Base-by-base conservation (phyloP, 92 coral and sea anemone genomes). In the Zoanthus solanderi region DNA sequence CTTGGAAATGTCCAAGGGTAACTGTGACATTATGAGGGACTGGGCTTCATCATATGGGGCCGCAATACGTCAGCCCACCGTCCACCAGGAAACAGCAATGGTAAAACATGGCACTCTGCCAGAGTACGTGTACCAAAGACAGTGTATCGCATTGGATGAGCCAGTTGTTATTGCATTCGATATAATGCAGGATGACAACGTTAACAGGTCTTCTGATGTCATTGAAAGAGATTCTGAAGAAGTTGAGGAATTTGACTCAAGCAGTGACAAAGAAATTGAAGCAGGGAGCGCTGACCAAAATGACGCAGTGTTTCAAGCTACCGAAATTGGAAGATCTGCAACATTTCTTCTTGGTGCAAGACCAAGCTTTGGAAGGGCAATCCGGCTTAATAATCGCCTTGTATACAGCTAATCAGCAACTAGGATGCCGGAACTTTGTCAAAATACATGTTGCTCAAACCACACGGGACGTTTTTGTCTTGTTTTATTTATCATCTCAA, bases 31-130 rank as follows among this genome's bases (percentile, higher is more conserved):
- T 46, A 28, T 91, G 13, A 32, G 86, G 57, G 37, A 72, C 68
- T 91, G 91, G 91, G 91, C 91, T 28, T 83, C 88, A 30, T 60
- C 91, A 0, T 87, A 87, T 66, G 89, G 91, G 53, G 93, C 93
- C 52, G 93, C 93, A 50, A 91, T 83, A 4, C 79, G 91, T 16
- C 91, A 65, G 47, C 31, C 86, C 9, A 75, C 91, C 32, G 91
- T 87, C 31, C 84, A 90, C 84, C 91, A 37, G 1, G 2, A 37
- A 37, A 37, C 42, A 37, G 4, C 42, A 37, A 37, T 37, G 42
- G 42, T 4, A 91, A 81, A 73, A 48, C 87, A 71, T 79, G 91
- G 82, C 44, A 82, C 90, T 32, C 75, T 88, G 28, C 87, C 87
- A 7, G 82, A 87, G 71, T 79, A 60, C 79, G 66, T 87, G 86